A percentile compares a stretch with the other conserved stretches of the same genome.
Evolutionary conservation across 1,140 invertebrate genomes (phyloP).

Genomic region (Odontomachus brunneus): DNA sequence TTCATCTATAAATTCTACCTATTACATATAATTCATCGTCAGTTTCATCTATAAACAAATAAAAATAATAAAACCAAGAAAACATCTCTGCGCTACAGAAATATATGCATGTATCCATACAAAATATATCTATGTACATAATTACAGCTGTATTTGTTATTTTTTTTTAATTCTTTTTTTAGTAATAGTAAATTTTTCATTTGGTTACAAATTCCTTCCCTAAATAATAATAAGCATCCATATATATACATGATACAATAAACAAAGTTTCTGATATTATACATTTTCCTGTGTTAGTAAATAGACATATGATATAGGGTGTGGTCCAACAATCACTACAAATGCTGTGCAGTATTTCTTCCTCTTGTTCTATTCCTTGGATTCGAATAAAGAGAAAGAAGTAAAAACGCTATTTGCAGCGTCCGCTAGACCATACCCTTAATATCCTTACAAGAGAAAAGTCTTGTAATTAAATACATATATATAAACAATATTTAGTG

Average conservation of each 20-base stretch:
- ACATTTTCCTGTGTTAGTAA: background rate
- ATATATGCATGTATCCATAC: background rate
- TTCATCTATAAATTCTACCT: no score
- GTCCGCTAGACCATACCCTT: no score
- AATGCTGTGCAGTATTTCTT: no score
- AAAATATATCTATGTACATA: background rate
- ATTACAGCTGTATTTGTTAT: no score
- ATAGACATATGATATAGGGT: background rate
- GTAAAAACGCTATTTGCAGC: no score
- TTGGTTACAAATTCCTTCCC: background rate
- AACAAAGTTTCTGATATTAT: background rate
- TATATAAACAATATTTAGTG: conserved; percentile 5
- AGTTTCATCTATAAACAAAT: background rate
- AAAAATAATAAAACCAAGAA: background rate
- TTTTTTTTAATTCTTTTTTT: no score
- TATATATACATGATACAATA: background rate
- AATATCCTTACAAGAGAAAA: background rate
- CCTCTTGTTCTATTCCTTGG: no score
- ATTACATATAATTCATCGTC: background rate
- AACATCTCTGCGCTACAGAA: background rate
- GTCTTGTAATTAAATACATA: background rate
- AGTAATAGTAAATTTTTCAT: conserved; percentile 13
- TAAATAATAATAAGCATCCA: background rate
- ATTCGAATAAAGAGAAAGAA: no score
- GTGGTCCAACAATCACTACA: no score